phyloP scores from a whole-genome alignment of 2,113 vertebrate species.

The Anser cygnoides region DNA sequence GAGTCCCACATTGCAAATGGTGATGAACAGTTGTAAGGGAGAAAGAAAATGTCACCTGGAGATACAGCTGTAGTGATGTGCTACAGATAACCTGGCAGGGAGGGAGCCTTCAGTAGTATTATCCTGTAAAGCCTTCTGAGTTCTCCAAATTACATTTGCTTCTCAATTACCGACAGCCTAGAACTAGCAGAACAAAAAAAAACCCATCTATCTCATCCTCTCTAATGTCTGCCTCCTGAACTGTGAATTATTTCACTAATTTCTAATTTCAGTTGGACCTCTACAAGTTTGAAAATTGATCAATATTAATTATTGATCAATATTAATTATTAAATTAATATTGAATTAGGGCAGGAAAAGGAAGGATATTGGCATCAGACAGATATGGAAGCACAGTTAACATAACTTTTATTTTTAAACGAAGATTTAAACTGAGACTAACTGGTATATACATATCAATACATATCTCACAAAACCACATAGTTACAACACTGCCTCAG shows the following conservation, averaged over 20 bases:
- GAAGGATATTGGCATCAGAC: not conserved
- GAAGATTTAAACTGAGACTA: not conserved
- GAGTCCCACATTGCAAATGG: not conserved
- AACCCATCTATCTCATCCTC: not conserved
- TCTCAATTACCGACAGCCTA: not conserved
- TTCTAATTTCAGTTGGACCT: not conserved
- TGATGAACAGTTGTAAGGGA: not conserved
- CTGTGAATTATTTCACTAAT: not conserved
- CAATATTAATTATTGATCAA: not conserved
- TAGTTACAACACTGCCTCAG: not conserved
- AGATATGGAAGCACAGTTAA: not conserved
- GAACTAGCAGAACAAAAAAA: not conserved
- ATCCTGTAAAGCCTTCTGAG: not conserved
- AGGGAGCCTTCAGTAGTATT: not conserved
- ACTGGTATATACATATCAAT: not conserved
- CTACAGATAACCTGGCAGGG: not conserved
- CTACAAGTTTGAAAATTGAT: not conserved
- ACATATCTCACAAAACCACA: rapidly evolving
- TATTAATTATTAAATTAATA: not conserved
- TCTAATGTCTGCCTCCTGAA: not conserved
- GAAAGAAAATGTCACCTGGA: not conserved
- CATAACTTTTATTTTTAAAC: not conserved
- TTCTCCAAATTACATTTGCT: not conserved
- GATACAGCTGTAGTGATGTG: not conserved
- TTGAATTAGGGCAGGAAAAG: not conserved